These are phyloP conservation scores for Epizoanthus illoricatus DNA, from an alignment of 92 coral and sea anemone genomes.

Conservation along the genomic window DNA sequence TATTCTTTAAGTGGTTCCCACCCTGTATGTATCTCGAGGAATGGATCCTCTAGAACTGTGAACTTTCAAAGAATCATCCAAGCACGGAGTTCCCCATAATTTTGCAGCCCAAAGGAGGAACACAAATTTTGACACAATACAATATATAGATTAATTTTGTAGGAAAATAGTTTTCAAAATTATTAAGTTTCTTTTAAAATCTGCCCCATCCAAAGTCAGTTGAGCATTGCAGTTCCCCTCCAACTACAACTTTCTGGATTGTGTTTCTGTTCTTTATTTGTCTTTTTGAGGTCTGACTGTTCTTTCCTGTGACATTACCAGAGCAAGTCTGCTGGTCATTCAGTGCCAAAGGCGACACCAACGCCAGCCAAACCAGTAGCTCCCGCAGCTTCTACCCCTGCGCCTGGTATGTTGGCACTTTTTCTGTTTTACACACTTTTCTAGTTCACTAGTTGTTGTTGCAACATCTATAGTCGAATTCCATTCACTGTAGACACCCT, in stretches of 20 bases:
- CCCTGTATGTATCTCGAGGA: too few relatives aligned
- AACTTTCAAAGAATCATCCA: too few relatives aligned
- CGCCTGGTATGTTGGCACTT: constrained; percentile 78
- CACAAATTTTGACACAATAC: too few relatives aligned
- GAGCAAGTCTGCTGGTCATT: constrained; percentile 83
- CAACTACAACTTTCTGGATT: constrained; percentile 1
- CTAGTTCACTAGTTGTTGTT: constrained; percentile 9
- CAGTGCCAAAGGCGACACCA: constrained; percentile 74
- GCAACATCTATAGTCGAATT: too few relatives aligned
- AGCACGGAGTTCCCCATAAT: too few relatives aligned
- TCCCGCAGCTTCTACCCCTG: constrained; percentile 47
- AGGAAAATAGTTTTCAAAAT: background rate
- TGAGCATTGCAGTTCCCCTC: too few relatives aligned
- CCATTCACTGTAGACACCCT: too few relatives aligned
- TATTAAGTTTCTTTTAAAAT: background rate
- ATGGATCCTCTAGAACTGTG: too few relatives aligned
- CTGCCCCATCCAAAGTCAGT: background rate
- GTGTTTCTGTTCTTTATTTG: constrained; percentile 17
- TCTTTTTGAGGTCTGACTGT: constrained; percentile 27
- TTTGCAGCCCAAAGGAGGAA: too few relatives aligned
- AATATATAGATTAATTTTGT: too few relatives aligned
- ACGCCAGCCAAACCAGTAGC: constrained; percentile 78
- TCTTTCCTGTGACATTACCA: constrained; percentile 69
- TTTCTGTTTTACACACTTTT: constrained; percentile 14
- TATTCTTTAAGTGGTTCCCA: too few relatives aligned